Evolutionary conservation across 2,113 vertebrate genomes (phyloP), one percentile per base, ranked within the genome.

Genomic region (Limanda limanda): DNA sequence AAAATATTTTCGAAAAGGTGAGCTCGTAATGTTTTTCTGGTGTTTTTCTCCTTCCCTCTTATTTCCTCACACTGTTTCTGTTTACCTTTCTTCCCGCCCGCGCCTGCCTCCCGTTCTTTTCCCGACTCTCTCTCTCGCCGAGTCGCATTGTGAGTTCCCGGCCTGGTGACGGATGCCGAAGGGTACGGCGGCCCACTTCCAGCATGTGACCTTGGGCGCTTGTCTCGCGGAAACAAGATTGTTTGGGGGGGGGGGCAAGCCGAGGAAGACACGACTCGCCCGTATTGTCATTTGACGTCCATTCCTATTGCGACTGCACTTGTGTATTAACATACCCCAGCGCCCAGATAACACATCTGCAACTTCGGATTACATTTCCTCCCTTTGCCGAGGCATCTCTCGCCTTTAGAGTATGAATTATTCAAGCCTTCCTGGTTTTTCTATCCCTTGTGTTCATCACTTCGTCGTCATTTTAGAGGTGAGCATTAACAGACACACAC

Each of bases 381-480:
- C 52, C 23, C 37, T 72, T 58, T 52, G 68, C 25, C 1, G 21
- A 40, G 6, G 31, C 55, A 69, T 55, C 62, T 54, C 70, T 35
- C 60, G 21, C 45, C 52, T 73, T 63, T 52, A 79, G 61, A 59
- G 10, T 27, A 85, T 89, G 80, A 85, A 88, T 89, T 76, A 89
- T 88, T 88, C 81, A 89, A 56, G 62, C 2, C 3, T 74, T 27
- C 69, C 48, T 6, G 1, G 2, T 35, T 27, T 51, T 48, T 67
- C 21, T 15, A 64, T 75, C 52, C 4, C 25, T 23, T 62, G 23
- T 68, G 48, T 76, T 47, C 78, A 71, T 60, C 25, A 51, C 63
- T 79, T 66, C 2, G 51, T 13, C 52, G 76, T 65, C 23, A 42
- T 62, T 23, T 10, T 20, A 0, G 17, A 67, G 57, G 60, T 47